Evolutionary conservation across 2,113 vertebrate species (phyloP), one percentile per base, ranked within the genome.

Genomic region (Microcebus murinus): DNA sequence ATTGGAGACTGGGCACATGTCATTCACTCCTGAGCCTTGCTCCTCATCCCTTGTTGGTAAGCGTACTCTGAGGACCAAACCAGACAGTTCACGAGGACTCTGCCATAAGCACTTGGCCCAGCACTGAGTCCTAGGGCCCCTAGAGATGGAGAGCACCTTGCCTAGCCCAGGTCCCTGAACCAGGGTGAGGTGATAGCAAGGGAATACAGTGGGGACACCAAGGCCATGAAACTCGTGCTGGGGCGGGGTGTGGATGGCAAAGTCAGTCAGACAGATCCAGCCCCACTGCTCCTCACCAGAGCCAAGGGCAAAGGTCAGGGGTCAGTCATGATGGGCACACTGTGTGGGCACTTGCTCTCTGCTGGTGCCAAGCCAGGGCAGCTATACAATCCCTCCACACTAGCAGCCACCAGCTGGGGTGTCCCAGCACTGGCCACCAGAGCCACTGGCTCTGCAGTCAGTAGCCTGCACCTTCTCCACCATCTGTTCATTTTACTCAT

Each of bases 1-100:
- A 2, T 50, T 11, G 8, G 18, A 21, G 10, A 20, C 57, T 4
- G 6, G 4, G 25, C 0, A 8, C 39, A 29, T 23, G 48, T 31
- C 48, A 34, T 29, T 18, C 17, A 8, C 34, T 25, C 10, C 34
- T 0, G 7, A 39, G 21, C 25, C 25, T 31, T 4, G 1, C 67
- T 34, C 39, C 57, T 76, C 34, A 3, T 12, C 27, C 34, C 29
- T 48, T 27, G 1, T 20, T 18, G 9, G 70, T 36, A 23, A 68
- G 1, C 4, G 34, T 1, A 27, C 45, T 17, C 36, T 18, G 36
- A 29, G 17, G 80, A 52, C 52, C 6, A 57, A 39, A 50, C 15
- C 6, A 71, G 65, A 36, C 1, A 0, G 39, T 18, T 71, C 57
- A 6, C 67, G 0, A n/a, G 27, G 25, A 65, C 31, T 25, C 48